phyloP scores from a whole-genome alignment of 1,140 invertebrate genomes.

The Anoplophora glabripennis region DNA sequence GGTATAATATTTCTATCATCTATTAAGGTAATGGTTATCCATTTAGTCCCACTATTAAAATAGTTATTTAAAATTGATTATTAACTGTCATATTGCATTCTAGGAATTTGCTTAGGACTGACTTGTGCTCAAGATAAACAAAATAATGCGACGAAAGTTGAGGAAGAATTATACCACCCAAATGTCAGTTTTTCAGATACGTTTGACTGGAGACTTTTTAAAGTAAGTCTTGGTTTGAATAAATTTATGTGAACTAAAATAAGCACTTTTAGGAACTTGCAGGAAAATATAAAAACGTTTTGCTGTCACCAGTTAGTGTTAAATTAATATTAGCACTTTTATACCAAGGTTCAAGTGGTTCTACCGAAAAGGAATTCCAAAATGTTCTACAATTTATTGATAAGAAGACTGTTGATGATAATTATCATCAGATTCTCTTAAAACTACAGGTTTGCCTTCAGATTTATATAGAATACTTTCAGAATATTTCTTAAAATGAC shows the following conservation, averaged over 20 bases:
- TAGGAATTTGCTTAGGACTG: no score
- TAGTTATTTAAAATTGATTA: no score
- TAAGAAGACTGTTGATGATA: not conserved
- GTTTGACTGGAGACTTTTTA: not conserved
- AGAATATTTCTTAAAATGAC: no score
- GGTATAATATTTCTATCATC: no score
- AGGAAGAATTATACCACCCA: constrained; percentile 3
- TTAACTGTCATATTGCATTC: no score
- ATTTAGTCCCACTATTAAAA: no score
- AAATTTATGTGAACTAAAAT: not conserved
- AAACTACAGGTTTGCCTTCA: not conserved
- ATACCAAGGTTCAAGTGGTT: not conserved
- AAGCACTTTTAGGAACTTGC: not conserved
- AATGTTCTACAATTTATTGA: constrained; percentile 3
- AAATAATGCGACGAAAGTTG: not conserved
- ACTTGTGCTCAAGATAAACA: not conserved
- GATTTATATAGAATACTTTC: no score
- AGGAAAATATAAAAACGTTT: not conserved
- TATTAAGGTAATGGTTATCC: no score
- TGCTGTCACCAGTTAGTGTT: constrained; percentile 4
- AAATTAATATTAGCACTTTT: constrained; percentile 6
- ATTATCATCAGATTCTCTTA: not conserved
- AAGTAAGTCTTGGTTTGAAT: constrained; percentile 1
- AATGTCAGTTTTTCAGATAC: not conserved
- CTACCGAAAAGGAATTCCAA: constrained; percentile 4